These are phyloP conservation scores for Sinonovacula constricta DNA, from an alignment of 1,140 invertebrate genomes.

Conservation along the genomic window DNA sequence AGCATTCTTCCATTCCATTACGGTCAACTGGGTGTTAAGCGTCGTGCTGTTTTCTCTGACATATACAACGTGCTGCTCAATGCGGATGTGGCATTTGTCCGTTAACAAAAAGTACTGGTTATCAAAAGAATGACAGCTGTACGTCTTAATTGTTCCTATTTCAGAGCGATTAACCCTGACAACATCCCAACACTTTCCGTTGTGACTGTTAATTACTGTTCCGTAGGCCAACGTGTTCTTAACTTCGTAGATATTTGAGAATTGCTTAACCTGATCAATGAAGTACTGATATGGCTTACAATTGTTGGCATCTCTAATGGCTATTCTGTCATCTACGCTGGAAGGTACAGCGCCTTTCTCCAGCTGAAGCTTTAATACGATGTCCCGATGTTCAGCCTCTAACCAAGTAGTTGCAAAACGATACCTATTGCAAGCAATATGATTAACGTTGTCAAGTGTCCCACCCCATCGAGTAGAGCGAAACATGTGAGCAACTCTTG, in stretches of 20 bases:
- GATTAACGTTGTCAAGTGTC: background rate
- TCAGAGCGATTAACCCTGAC: background rate
- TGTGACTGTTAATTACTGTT: background rate
- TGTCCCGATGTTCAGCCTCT: background rate
- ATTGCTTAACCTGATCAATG: slow-evolving; percentile 6
- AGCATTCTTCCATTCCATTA: too few relatives aligned
- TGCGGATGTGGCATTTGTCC: slow-evolving; percentile 5
- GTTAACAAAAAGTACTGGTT: slow-evolving; percentile 37
- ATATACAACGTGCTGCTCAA: too few relatives aligned
- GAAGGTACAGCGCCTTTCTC: slow-evolving; percentile 16
- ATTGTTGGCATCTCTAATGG: slow-evolving; percentile 10
- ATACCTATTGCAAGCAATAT: slow-evolving; percentile 7
- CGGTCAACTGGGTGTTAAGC: too few relatives aligned
- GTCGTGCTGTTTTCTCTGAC: too few relatives aligned
- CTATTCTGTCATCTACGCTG: background rate
- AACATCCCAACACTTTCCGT: slow-evolving; percentile 8
- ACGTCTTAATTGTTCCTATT: background rate
- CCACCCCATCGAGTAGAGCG: slow-evolving; percentile 8
- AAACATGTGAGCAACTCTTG: slow-evolving; percentile 91
- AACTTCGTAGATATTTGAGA: background rate
- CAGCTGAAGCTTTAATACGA: background rate
- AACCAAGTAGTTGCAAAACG: slow-evolving; percentile 29
- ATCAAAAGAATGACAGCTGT: background rate
- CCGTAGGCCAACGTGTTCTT: background rate
- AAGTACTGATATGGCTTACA: slow-evolving; percentile 27